These are phyloP conservation scores for Pogonognathellus flavescens DNA, from an alignment of 1,140 invertebrate species.

Conservation along the genomic window DNA sequence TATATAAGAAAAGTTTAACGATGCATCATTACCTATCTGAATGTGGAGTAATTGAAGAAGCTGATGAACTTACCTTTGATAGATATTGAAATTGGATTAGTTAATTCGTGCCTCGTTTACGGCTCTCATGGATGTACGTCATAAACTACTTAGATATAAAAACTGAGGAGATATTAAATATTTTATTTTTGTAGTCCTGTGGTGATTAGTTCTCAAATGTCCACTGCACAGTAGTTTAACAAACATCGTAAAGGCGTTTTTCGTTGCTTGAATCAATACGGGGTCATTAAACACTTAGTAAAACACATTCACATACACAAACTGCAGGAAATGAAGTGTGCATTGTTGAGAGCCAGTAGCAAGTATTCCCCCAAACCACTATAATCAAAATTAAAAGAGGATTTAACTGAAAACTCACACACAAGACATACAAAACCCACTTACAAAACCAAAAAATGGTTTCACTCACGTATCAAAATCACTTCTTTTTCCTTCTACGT, in stretches of 20 bases:
- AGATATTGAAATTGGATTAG: not conserved
- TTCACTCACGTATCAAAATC: too few relatives aligned
- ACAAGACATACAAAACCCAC: too few relatives aligned
- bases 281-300: not conserved
- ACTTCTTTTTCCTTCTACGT: too few relatives aligned
- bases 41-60: not conserved
- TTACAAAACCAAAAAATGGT: too few relatives aligned
- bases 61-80: not conserved
- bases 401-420: too few relatives aligned
- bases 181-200: slow-evolving; percentile 39
- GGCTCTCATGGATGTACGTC: not conserved
- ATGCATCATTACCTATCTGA: not conserved
- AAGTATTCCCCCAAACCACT: too few relatives aligned
- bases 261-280: not conserved
- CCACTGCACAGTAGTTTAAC: slow-evolving; percentile 1
- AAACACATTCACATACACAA: not conserved
- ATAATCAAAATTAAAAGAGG: too few relatives aligned
- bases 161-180: slow-evolving; percentile 15
- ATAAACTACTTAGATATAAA: slow-evolving; percentile 37
- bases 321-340: not conserved
- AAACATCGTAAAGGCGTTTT: not conserved
- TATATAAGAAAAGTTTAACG: too few relatives aligned
- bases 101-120: not conserved
- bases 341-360: too few relatives aligned
- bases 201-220: slow-evolving; percentile 18